These are phyloP conservation scores for Entomobrya multifasciata DNA, from an alignment of 2,888 invertebrate genomes.

Conservation along the genomic window DNA sequence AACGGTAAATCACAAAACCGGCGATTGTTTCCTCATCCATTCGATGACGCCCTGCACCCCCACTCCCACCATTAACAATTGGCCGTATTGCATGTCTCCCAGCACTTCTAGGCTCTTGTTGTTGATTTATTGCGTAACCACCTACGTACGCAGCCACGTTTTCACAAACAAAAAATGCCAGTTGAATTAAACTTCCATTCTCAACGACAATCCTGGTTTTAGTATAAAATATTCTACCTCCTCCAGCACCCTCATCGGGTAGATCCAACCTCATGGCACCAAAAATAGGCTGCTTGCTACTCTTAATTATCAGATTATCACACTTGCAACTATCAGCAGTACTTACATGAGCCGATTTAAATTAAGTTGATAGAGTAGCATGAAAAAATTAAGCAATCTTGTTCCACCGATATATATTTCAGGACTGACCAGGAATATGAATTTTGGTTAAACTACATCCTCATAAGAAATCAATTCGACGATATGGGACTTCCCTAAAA, in stretches of 20 bases:
- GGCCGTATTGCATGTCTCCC: too few relatives aligned
- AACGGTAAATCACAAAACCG: conserved; percentile 45
- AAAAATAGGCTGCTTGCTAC: too few relatives aligned
- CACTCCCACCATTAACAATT: not conserved
- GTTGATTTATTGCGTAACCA: not conserved
- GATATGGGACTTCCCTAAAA: not conserved
- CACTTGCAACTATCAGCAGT: too few relatives aligned
- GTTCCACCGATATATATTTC: too few relatives aligned
- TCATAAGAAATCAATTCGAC: too few relatives aligned
- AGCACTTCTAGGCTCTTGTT: not conserved
- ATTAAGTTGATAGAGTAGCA: too few relatives aligned
- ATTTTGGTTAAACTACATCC: too few relatives aligned
- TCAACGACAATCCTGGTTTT: not conserved
- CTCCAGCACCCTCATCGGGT: conserved; percentile 45
- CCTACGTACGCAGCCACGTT: too few relatives aligned
- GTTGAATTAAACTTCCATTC: not conserved
- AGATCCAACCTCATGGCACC: conserved; percentile 45
- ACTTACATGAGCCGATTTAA: too few relatives aligned
- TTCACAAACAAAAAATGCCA: not conserved
- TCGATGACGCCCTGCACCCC: not conserved
- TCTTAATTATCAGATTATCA: too few relatives aligned
- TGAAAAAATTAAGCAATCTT: too few relatives aligned
- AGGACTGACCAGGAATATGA: too few relatives aligned
- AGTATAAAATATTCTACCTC: conserved; percentile 12
- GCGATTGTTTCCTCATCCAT: conserved; percentile 18